A percentile compares a stretch with the other conserved stretches of the same genome.
These are phyloP conservation scores for Etheostoma perlongum DNA, from an alignment of 2,797 vertebrate species.

Conservation along the genomic window DNA sequence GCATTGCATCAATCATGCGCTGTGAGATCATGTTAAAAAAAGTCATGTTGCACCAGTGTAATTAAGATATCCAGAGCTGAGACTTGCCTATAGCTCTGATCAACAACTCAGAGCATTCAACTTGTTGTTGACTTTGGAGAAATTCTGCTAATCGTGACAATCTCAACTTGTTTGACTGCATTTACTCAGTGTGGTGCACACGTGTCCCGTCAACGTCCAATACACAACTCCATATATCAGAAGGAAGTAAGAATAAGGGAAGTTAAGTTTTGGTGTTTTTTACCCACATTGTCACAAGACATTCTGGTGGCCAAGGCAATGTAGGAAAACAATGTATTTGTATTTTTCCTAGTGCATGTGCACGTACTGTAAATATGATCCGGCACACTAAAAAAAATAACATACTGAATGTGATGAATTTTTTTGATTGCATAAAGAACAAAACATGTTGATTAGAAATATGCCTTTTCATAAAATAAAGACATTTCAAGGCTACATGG, in stretches of 20 bases:
- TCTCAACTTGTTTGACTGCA: constrained; percentile 39
- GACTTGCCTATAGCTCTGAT: constrained; percentile 16
- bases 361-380: neutral
- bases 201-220: constrained; percentile 45
- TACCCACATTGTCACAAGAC: constrained; percentile 13
- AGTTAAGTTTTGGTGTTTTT: constrained; percentile 4
- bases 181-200: constrained; percentile 25
- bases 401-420: neutral
- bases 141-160: constrained; percentile 43
- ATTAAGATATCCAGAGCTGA: constrained; percentile 31
- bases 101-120: constrained; percentile 41
- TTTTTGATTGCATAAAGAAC: neutral
- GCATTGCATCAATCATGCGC: constrained; percentile 22
- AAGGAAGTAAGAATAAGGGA: neutral
- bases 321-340: neutral
- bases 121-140: constrained; percentile 65
- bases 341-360: neutral
- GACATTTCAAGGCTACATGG: constrained; percentile 37
- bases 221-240: neutral
- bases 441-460: constrained; percentile 9
- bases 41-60: constrained; percentile 10
- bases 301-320: neutral
- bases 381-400: neutral
- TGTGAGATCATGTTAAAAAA: constrained; percentile 14
- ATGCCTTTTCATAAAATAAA: neutral